Evolutionary conservation across 2,888 invertebrate species (phyloP), one percentile per base, ranked within the genome.

Genomic region (Habroteleia sp.): DNA sequence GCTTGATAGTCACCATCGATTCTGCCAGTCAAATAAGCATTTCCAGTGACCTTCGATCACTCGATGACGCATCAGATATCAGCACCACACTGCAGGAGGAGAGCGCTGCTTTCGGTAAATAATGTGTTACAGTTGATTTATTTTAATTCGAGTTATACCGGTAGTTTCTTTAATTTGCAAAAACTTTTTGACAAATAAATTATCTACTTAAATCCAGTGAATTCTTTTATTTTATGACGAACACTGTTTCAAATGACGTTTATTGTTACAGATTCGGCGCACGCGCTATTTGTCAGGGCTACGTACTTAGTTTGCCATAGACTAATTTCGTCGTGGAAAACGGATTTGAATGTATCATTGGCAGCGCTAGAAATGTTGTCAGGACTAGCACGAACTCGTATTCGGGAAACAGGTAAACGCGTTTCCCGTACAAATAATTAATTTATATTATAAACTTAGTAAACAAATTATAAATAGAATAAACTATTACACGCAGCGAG

Each of bases 291-390:
- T 84, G 96, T 97, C 0, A 92, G 96, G 69, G 96, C 97, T 3
- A 97, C 97, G 0, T 97, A 97, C 85, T 91, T 98, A 82, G 97
- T 98, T 27, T 98, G 97, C 85, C 97, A 97, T 89, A 94, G 97
- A 13, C 91, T 98, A 68, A 97, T 97, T 85, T 97, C 97, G 0
- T 95, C 97, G 0, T 98, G 98, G 98, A 98, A 97, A 90, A 94
- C 95, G 0, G 98, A 98, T 89, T 90, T 98, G 71, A 97, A 97
- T 86, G 95, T 97, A 29, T 97, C 97, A 0, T 89, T 98, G 60
- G 97, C 98, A 0, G 98, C 98, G 0, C 89, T 98, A 74, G 98
- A 98, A 88, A 91, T 98, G 54, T 91, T 98, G 0, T 94, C 96
- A 3, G 97, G 97, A 4, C 91, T 98, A 50, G 97, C 97, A 11